phyloP scores from a whole-genome alignment of 2,797 vertebrate genomes.

The Cygnus olor region DNA sequence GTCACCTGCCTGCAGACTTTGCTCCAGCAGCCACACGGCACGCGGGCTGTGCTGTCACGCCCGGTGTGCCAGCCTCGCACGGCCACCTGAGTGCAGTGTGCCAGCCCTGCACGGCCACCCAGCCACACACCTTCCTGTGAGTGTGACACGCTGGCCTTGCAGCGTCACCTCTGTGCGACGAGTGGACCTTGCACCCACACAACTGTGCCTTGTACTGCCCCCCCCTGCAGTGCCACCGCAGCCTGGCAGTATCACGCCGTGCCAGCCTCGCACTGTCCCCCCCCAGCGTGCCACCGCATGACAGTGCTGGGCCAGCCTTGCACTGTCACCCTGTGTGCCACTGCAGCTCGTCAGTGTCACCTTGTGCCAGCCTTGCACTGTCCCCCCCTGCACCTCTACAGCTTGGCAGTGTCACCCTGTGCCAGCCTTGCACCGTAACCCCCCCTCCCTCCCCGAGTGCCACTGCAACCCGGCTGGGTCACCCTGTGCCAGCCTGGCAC shows the following conservation, averaged over 20 bases:
- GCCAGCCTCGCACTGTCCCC: too few relatives aligned
- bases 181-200: not conserved
- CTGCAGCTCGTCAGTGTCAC: not conserved
- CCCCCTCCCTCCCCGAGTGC: too few relatives aligned
- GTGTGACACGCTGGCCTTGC: not conserved
- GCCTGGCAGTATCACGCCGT: not conserved
- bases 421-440: too few relatives aligned
- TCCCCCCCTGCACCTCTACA: not conserved
- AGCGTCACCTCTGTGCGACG: not conserved
- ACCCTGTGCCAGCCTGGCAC: not conserved
- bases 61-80: not conserved
- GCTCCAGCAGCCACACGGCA: not conserved
- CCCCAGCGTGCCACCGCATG: not conserved
- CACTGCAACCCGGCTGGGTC: not conserved
- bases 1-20: not conserved
- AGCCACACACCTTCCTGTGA: not conserved
- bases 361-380: not conserved
- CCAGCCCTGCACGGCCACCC: not conserved
- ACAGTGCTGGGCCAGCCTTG: not conserved
- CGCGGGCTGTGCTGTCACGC: fast-evolving
- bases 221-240: not conserved
- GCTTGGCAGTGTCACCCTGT: not conserved
- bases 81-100: not conserved
- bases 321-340: not conserved
- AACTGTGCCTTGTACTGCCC: not conserved